These are phyloP conservation scores for Alosa alosa DNA, from an alignment of 2,113 vertebrate genomes.

Conservation along the genomic window DNA sequence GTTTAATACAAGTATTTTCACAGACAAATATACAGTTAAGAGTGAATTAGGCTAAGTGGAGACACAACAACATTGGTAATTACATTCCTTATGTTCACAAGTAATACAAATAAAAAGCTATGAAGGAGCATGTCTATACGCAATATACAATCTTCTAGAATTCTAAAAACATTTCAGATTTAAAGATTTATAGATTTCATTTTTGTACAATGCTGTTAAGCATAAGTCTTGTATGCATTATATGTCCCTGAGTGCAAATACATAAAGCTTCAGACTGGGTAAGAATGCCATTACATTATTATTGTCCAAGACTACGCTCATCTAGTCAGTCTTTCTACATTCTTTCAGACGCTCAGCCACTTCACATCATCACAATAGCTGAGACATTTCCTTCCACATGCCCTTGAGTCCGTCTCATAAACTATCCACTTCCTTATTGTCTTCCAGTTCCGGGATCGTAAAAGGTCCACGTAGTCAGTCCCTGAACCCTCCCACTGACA, in stretches of 20 bases:
- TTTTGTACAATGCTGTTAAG: conserved; percentile 10
- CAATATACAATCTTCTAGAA: neutral
- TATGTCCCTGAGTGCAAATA: conserved; percentile 62
- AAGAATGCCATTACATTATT: neutral
- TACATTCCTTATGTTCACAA: conserved; percentile 8
- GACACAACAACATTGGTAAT: neutral
- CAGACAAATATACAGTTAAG: conserved; percentile 1
- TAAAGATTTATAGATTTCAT: neutral
- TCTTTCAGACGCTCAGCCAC: neutral
- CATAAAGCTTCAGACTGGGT: conserved; percentile 31
- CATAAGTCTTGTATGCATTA: neutral
- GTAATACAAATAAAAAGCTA: neutral
- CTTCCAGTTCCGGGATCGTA: neutral
- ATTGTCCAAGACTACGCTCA: neutral
- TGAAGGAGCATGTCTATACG: neutral
- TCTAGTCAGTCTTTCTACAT: neutral
- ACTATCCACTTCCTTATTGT: neutral
- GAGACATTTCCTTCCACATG: neutral
- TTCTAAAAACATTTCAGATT: neutral
- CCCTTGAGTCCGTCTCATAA: neutral
- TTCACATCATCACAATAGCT: neutral
- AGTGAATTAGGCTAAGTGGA: neutral
- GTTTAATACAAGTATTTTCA: conserved; percentile 7
- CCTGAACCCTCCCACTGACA: neutral
- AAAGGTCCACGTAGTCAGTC: neutral